Conservation (phyloP, 2,888 invertebrate genomes). For the Macaria notata region DNA sequence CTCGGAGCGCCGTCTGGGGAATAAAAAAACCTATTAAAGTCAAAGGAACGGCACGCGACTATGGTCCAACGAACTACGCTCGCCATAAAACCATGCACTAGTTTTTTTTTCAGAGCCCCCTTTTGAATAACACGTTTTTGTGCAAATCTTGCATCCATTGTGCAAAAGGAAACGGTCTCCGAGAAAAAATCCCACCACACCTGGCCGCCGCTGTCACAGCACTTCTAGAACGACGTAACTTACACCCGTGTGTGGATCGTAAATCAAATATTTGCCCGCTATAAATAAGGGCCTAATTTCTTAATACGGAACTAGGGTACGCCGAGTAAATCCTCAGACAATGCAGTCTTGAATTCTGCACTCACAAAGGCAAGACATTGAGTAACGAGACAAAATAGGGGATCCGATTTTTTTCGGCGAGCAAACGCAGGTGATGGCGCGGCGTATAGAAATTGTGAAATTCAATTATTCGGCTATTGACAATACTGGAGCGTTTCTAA, state of each 20-base stretch:
- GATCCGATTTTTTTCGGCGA: constrained; percentile 62
- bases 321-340: constrained; percentile 48
- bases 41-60: constrained; percentile 70
- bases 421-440: constrained; percentile 70
- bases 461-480: constrained; percentile 76
- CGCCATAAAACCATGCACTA: constrained; percentile 54
- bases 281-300: constrained; percentile 72
- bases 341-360: constrained; percentile 46
- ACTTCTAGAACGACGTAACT: constrained; percentile 50
- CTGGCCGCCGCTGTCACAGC: constrained; percentile 59
- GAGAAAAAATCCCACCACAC: constrained; percentile 63
- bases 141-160: constrained; percentile 77
- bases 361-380: constrained; percentile 69
- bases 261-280: constrained; percentile 62
- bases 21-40: constrained; percentile 57
- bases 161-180: constrained; percentile 66
- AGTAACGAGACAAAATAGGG: constrained; percentile 75
- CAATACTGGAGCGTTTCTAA: constrained; percentile 62
- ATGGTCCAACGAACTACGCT: constrained; percentile 49
- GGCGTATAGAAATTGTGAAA: constrained; percentile 65
- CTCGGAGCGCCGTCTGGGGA: constrained; percentile 40
- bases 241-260: constrained; percentile 43
- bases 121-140: constrained; percentile 71
- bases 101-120: constrained; percentile 55
- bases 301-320: constrained; percentile 50